Evolutionary conservation across 2,888 invertebrate genomes (phyloP).

Genomic region (Troides oblongomaculatus): DNA sequence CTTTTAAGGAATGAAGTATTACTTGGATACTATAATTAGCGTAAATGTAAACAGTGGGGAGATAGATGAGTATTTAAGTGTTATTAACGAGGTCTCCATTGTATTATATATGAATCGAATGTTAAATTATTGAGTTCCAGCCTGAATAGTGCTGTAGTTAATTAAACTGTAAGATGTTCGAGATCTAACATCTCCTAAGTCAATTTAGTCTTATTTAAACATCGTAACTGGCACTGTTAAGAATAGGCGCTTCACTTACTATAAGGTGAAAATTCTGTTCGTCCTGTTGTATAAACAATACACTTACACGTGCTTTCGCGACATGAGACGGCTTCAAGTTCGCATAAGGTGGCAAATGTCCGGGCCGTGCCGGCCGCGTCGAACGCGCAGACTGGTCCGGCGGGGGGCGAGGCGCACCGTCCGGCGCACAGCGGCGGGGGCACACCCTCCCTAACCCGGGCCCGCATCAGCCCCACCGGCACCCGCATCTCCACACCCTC

Average conservation of each 20-base stretch:
- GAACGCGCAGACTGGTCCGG: conserved; percentile 80
- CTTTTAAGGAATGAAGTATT: conserved; percentile 14
- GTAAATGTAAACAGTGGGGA: background rate
- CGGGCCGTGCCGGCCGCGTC: conserved; percentile 78
- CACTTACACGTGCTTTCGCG: conserved; percentile 80
- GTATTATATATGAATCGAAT: background rate
- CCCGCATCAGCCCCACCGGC: conserved; percentile 48
- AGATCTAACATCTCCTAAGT: too few relatives aligned
- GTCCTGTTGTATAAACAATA: background rate
- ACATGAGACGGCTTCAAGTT: conserved; percentile 78
- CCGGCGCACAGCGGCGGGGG: conserved; percentile 70
- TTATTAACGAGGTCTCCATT: background rate
- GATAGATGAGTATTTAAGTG: conserved; percentile 3
- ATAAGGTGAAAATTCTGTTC: too few relatives aligned
- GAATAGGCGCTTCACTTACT: too few relatives aligned
- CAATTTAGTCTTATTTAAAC: too few relatives aligned
- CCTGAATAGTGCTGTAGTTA: too few relatives aligned
- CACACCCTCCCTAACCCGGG: conserved; percentile 63
- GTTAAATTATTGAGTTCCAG: background rate
- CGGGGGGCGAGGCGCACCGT: conserved; percentile 60
- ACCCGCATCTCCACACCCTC: conserved; percentile 41
- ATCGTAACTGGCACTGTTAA: too few relatives aligned
- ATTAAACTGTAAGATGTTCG: too few relatives aligned
- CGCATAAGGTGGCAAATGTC: conserved; percentile 80
- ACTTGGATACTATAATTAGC: conserved; percentile 11